These are phyloP conservation scores for Paramormyrops hopkinsi DNA, from an alignment of 2,797 vertebrate genomes.

Conservation along the genomic window DNA sequence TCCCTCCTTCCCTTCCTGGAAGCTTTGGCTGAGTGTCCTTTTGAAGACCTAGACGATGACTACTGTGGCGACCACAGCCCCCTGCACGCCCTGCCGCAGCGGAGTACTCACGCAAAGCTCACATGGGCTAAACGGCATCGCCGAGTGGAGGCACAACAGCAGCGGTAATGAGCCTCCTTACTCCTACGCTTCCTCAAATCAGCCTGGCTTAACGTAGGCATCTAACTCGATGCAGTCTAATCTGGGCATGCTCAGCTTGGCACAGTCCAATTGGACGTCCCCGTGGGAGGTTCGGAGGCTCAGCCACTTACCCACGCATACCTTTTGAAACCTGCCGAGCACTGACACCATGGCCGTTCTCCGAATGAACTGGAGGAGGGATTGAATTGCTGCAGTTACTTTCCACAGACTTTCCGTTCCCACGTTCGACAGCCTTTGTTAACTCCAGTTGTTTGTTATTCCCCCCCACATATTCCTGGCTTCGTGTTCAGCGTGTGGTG, in stretches of 20 bases:
- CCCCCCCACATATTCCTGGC: background rate
- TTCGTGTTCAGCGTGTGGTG: background rate
- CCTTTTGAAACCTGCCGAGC: background rate
- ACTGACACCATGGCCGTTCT: background rate
- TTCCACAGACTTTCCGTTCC: background rate
- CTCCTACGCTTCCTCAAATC: background rate
- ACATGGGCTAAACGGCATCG: background rate
- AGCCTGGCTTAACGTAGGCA: background rate
- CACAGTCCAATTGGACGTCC: background rate
- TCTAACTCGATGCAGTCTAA: background rate
- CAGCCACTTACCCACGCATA: background rate
- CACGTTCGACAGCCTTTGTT: background rate
- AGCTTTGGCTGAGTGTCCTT: background rate
- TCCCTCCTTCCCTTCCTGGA: background rate
- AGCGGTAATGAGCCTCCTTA: background rate
- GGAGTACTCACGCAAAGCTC: background rate
- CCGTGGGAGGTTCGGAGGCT: background rate
- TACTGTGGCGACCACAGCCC: background rate
- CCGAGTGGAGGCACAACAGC: background rate
- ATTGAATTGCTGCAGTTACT: background rate
- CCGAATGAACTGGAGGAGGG: conserved; percentile 5
- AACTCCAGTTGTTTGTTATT: background rate
- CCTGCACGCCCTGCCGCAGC: background rate
- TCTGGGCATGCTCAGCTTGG: background rate
- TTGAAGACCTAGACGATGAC: conserved; percentile 12